Base-by-base conservation (phyloP, 92 coral and sea anemone genomes). In the Epizoanthus rinbou region DNA sequence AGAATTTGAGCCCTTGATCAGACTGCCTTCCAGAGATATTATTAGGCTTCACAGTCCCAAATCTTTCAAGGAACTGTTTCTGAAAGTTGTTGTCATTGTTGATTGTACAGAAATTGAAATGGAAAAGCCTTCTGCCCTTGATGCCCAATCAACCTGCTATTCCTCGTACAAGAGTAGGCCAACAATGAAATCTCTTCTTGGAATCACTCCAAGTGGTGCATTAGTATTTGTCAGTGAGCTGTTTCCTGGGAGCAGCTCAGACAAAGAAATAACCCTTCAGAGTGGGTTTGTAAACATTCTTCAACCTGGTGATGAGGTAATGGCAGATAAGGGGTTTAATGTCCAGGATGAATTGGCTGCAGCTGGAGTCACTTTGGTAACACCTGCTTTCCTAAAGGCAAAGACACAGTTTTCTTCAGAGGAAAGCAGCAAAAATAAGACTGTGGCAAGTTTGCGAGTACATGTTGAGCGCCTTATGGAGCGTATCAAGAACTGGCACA, bases 141-240 rank as follows among this genome's bases (percentile, higher is more conserved):
- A 86, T 56, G 56, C 71, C 37, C 78, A 86, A 23, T 86, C 86
- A 37, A 74, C 78, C 8, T 85, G 86, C 47, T 85, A 85, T 66
- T 85, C 88, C 8, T 80, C 84, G 1, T 82, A 82, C 64, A 82
- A 82, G 69, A 82, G 80, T 69, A 47, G 86, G 16, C 86, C 88
- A 9, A 85, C 88, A 63, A 80, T 85, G 85, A 76, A 85, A 19
- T 60, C 88, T 23, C 85, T 76, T 1, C 69, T 85, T 17, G 88
- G 88, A 19, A 79, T 85, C 25, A 85, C 88, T 17, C 88, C 88
- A 64, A 85, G 80, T 85, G 79, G 88, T 18, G 88, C 69, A 14
- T 31, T 85, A 11, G 85, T 57, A 24, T 85, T 80, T 57, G 85
- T 85, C 67, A 85, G 88, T 54, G 86, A 66, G 5, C 70, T 86